phyloP scores from a whole-genome alignment of 1,140 invertebrate species.

The Drosophila triauraria region DNA sequence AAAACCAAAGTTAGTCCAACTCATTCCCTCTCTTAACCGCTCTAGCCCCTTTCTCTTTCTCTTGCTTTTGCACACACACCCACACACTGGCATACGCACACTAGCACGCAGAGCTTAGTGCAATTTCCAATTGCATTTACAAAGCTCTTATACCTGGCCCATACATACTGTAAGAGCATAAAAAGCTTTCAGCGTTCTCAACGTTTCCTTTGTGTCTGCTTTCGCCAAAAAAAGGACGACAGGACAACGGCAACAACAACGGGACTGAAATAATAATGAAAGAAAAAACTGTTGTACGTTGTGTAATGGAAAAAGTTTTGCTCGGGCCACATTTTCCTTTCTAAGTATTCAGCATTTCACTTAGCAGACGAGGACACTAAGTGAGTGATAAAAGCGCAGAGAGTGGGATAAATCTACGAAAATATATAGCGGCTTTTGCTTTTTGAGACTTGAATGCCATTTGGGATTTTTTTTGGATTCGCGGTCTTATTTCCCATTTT shows the following conservation, averaged over 20 bases:
- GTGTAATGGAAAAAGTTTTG: constrained; percentile 83
- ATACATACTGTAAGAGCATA: constrained; percentile 55
- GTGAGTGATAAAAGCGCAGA: constrained; percentile 35
- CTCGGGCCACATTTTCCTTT: constrained; percentile 78
- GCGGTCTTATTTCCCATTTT: constrained; percentile 1
- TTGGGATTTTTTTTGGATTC: background rate
- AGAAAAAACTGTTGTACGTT: constrained; percentile 78
- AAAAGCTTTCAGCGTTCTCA: constrained; percentile 80
- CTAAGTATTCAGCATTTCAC: constrained; percentile 78
- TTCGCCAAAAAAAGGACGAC: constrained; percentile 57
- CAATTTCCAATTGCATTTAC: constrained; percentile 33
- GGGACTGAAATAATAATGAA: constrained; percentile 56
- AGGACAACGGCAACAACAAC: constrained; percentile 36
- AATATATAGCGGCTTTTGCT: constrained; percentile 15
- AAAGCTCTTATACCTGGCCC: constrained; percentile 63
- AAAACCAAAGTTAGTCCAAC: constrained; percentile 15
- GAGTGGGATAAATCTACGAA: constrained; percentile 16
- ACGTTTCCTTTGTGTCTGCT: constrained; percentile 76
- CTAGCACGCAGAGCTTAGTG: constrained; percentile 15
- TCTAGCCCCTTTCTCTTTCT: background rate
- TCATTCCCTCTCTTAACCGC: constrained; percentile 1
- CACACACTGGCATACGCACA: constrained; percentile 14
- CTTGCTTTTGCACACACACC: background rate
- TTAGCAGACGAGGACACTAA: constrained; percentile 59
- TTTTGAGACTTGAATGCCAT: background rate